phyloP scores from a whole-genome alignment of 2,797 vertebrate species.

The Neomorphus geoffroyi region DNA sequence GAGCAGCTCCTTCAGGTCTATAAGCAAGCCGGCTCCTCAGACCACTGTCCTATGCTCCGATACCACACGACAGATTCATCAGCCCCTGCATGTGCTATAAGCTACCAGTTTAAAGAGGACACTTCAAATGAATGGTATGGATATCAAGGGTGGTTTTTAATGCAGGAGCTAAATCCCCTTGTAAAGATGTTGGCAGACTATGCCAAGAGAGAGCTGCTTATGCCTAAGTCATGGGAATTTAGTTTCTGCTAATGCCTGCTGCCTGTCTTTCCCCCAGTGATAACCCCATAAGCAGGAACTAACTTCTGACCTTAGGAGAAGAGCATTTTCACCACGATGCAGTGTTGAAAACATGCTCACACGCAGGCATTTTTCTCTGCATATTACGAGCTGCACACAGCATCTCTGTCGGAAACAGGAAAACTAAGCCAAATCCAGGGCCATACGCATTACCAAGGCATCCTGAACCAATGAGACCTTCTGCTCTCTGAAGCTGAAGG shows the following conservation, averaged over 20 bases:
- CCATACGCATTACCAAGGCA: neutral
- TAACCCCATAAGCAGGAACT: neutral
- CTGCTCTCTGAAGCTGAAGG: neutral
- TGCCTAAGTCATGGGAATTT: neutral
- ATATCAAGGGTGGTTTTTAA: neutral
- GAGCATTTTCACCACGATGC: neutral
- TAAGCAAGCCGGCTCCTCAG: neutral
- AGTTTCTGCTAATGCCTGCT: neutral
- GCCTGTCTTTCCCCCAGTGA: neutral
- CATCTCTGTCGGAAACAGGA: neutral
- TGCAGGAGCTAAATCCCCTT: neutral
- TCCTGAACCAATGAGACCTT: neutral
- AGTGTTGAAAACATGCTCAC: neutral
- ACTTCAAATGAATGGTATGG: neutral
- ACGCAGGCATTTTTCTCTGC: neutral
- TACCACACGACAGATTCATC: neutral
- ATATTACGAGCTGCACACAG: neutral
- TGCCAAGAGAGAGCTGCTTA: neutral
- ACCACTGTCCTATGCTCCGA: accelerated
- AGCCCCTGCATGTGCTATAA: neutral
- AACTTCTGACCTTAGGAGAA: neutral
- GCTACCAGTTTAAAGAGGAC: neutral
- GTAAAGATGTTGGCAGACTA: neutral
- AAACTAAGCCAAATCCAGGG: neutral
- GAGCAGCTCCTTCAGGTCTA: neutral